Conservation (phyloP, 2,797 vertebrate species). For the Crenichthys baileyi region DNA sequence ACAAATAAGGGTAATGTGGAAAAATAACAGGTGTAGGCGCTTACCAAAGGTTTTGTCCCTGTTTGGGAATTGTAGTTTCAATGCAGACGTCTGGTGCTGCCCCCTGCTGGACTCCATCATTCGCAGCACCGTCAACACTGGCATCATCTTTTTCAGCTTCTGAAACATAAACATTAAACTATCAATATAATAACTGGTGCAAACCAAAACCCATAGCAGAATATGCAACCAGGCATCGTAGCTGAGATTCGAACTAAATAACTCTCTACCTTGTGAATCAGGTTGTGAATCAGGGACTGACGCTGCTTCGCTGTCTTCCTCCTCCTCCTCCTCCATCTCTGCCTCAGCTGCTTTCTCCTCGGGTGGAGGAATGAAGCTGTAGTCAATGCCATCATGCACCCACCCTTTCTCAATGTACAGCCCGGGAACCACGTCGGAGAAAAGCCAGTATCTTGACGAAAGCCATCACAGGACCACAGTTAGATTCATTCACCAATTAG, state of each 20-base stretch:
- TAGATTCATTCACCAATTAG: neutral
- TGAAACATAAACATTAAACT: constrained; percentile 27
- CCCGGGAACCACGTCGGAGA: constrained; percentile 95
- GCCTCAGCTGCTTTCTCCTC: constrained; percentile 75
- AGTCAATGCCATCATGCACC: constrained; percentile 94
- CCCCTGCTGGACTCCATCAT: constrained; percentile 76
- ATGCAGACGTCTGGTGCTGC: constrained; percentile 80
- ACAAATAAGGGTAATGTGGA: neutral
- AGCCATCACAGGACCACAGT: neutral
- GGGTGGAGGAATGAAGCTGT: constrained; percentile 85
- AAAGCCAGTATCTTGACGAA: constrained; percentile 93
- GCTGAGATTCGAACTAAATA: too few species aligned
- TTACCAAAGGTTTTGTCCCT: constrained; percentile 97
- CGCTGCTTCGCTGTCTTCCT: constrained; percentile 56
- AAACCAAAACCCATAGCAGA: neutral
- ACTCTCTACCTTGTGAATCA: constrained; percentile 53
- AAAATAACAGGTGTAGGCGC: neutral
- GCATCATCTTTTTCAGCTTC: constrained; percentile 84
- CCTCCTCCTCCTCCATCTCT: constrained; percentile 66
- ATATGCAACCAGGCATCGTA: neutral
- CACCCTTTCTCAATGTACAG: constrained; percentile 97
- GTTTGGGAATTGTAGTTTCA: constrained; percentile 92
- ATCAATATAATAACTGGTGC: neutral
- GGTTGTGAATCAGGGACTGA: constrained; percentile 50
- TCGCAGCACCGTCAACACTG: constrained; percentile 78